These are phyloP conservation scores for Spheniscus humboldti DNA, from an alignment of 2,797 vertebrate genomes.

Conservation along the genomic window DNA sequence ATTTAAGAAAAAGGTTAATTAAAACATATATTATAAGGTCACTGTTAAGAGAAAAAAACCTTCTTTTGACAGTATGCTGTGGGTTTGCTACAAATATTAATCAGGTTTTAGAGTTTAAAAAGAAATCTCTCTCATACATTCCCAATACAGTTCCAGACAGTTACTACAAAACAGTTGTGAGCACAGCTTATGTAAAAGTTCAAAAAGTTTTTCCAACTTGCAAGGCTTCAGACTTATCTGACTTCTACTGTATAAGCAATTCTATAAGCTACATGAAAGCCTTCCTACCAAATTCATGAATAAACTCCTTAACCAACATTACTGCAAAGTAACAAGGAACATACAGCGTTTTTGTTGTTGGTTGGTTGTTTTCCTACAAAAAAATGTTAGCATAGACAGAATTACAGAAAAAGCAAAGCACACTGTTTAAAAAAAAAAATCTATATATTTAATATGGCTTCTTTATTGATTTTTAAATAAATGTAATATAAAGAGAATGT, in stretches of 20 bases:
- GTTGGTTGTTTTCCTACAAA: background rate
- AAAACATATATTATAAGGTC: background rate
- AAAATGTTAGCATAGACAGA: background rate
- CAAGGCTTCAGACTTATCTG: background rate
- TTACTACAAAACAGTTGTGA: background rate
- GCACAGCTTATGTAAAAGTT: accelerated
- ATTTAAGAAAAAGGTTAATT: background rate
- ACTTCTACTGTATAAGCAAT: background rate
- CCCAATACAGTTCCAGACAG: background rate
- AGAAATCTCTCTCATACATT: background rate
- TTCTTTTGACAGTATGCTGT: background rate
- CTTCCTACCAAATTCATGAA: background rate
- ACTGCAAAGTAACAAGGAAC: background rate
- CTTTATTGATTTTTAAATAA: constrained; percentile 35
- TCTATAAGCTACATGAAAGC: background rate
- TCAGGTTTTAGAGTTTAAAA: background rate
- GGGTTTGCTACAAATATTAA: background rate
- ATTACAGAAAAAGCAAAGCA: background rate
- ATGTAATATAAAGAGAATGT: background rate
- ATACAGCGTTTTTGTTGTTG: background rate
- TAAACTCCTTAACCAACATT: background rate
- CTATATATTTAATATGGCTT: background rate
- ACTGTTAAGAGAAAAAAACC: background rate
- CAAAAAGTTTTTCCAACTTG: background rate
- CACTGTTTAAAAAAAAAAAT: background rate